A percentile compares a stretch with the other conserved stretches of the same genome.
phyloP scores from a whole-genome alignment of 2,113 vertebrate genomes.

The Nicator chloris region DNA sequence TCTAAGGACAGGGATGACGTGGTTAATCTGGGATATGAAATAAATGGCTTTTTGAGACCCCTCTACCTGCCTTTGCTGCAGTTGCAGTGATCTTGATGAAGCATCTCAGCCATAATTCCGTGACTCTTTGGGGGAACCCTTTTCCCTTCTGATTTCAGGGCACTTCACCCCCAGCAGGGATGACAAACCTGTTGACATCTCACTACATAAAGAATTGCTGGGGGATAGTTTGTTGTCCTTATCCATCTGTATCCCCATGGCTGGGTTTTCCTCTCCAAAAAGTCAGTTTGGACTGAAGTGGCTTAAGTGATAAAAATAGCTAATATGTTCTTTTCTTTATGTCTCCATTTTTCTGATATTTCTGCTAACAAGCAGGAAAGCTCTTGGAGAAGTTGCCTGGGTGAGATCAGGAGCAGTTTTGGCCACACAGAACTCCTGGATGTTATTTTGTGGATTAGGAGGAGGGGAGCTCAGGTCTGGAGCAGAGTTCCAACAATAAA shows the following conservation, averaged over 20 bases:
- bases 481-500: not conserved
- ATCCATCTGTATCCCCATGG: slow-evolving; percentile 12
- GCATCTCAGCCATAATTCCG: not conserved
- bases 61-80: not conserved
- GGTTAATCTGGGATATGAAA: not conserved
- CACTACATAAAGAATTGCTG: not conserved
- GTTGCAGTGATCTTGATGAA: not conserved
- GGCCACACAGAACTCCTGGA: not conserved
- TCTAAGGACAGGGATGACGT: not conserved
- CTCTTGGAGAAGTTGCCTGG: not conserved
- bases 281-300: not conserved
- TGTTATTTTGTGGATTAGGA: not conserved
- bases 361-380: not conserved
- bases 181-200: slow-evolving; percentile 37
- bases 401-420: not conserved
- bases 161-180: not conserved
- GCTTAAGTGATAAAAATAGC: slow-evolving; percentile 3
- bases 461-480: not conserved
- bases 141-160: not conserved
- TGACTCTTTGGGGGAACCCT: not conserved
- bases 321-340: not conserved
- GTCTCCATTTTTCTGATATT: not conserved
- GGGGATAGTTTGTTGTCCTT: not conserved
- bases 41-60: not conserved
- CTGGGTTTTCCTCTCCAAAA: not conserved